These are phyloP conservation scores for Vanessa atalanta DNA, from an alignment of 1,140 invertebrate species.

Conservation along the genomic window DNA sequence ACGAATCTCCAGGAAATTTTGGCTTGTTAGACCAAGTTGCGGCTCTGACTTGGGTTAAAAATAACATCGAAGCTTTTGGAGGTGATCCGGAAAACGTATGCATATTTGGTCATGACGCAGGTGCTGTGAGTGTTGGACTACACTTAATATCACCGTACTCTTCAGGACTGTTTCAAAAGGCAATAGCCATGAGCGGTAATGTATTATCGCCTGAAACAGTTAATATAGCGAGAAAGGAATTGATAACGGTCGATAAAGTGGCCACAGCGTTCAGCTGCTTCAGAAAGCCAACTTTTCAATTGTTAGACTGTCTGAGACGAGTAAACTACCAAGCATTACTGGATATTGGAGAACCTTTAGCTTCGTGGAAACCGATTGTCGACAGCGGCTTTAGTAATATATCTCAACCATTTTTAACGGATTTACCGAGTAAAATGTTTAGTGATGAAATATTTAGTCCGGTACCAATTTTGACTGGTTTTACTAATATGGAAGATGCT, in stretches of 20 bases:
- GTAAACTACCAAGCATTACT: conserved; percentile 82
- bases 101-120: conserved; percentile 92
- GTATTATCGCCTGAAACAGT: conserved; percentile 83
- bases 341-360: conserved; percentile 82
- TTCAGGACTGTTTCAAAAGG: conserved; percentile 72
- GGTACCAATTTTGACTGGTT: conserved; percentile 87
- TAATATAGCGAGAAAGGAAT: conserved; percentile 78
- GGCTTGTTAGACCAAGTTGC: conserved; percentile 95
- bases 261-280: conserved; percentile 85
- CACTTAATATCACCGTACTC: conserved; percentile 75
- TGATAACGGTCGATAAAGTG: conserved; percentile 82
- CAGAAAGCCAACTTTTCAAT: conserved; percentile 82
- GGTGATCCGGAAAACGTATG: conserved; percentile 92
- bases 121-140: conserved; percentile 87
- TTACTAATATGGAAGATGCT: conserved; percentile 89
- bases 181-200: conserved; percentile 86
- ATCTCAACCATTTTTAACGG: conserved; percentile 84
- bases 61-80: conserved; percentile 92
- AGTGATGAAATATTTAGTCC: conserved; percentile 82
- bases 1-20: conserved; percentile 93
- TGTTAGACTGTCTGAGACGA: conserved; percentile 86
- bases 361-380: conserved; percentile 88
- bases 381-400: conserved; percentile 86
- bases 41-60: conserved; percentile 91
- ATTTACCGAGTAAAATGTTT: conserved; percentile 83